Evolutionary conservation across 2,113 vertebrate genomes (phyloP).

Genomic region (Rana temporaria): DNA sequence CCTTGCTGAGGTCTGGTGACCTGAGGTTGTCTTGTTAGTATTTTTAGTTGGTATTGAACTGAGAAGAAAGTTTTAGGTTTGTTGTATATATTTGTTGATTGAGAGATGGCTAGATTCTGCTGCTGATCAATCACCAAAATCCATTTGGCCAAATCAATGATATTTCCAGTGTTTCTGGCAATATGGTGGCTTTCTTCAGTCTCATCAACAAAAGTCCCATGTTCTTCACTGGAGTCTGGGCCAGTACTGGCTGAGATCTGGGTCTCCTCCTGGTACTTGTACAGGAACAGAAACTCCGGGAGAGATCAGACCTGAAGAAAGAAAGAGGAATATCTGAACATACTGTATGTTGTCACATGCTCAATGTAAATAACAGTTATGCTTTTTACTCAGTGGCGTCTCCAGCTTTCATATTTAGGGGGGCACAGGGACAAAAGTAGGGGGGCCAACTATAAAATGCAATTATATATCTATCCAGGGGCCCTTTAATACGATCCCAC

Average conservation of each 20-base stretch:
- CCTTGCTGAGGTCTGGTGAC: background rate
- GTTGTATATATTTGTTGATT: background rate
- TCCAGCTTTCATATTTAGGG: too few relatives aligned
- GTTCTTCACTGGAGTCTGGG: slow-evolving; percentile 74
- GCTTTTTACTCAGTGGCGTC: too few relatives aligned
- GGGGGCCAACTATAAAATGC: too few relatives aligned
- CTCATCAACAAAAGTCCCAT: background rate
- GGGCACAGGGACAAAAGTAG: too few relatives aligned
- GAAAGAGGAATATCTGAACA: background rate
- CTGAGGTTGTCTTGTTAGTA: background rate
- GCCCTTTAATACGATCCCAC: too few relatives aligned
- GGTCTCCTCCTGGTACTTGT: slow-evolving; percentile 78
- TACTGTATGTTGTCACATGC: too few relatives aligned
- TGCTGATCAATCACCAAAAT: background rate
- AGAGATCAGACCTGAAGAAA: slow-evolving; percentile 51
- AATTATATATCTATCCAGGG: too few relatives aligned
- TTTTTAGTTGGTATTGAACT: background rate
- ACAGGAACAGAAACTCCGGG: slow-evolving; percentile 78
- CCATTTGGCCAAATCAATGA: background rate
- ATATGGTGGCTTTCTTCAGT: background rate
- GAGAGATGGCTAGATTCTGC: background rate
- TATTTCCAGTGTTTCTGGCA: background rate
- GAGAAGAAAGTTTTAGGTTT: background rate
- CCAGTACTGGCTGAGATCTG: slow-evolving; percentile 80
- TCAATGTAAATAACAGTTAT: too few relatives aligned